Evolutionary conservation across 2,888 invertebrate species (phyloP).

Genomic region (Myopa testacea): DNA sequence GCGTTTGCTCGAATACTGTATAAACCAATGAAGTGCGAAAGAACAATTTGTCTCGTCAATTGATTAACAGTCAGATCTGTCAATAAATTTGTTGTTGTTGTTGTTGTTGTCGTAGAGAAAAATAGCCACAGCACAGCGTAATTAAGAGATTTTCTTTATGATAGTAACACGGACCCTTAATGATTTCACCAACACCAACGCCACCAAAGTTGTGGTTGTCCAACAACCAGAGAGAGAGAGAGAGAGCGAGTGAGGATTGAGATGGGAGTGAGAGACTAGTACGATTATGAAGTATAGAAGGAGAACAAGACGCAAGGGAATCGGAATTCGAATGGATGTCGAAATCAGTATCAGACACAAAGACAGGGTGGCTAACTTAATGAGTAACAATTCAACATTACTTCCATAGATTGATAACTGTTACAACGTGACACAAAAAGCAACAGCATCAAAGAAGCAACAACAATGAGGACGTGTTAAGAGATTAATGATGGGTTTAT

Average conservation of each 20-base stretch:
- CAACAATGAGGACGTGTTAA: not conserved
- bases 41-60: constrained; percentile 26
- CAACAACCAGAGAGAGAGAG: no score
- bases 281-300: not conserved
- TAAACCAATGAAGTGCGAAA: not conserved
- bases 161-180: constrained; percentile 18
- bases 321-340: no score
- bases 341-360: not conserved
- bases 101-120: not conserved
- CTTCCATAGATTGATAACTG: not conserved
- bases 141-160: constrained; percentile 20
- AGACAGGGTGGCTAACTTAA: constrained; percentile 3
- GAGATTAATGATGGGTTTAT: not conserved
- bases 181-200: not conserved
- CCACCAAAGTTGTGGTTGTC: not conserved
- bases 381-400: constrained; percentile 21
- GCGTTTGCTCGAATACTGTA: not conserved
- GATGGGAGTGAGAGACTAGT: not conserved
- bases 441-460: not conserved
- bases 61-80: not conserved
- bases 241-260: no score
- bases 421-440: not conserved
- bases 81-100: not conserved
- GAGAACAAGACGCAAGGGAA: not conserved
- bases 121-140: not conserved